phyloP scores from a whole-genome alignment of 2,888 invertebrate genomes.

The Machimus rusticus region DNA sequence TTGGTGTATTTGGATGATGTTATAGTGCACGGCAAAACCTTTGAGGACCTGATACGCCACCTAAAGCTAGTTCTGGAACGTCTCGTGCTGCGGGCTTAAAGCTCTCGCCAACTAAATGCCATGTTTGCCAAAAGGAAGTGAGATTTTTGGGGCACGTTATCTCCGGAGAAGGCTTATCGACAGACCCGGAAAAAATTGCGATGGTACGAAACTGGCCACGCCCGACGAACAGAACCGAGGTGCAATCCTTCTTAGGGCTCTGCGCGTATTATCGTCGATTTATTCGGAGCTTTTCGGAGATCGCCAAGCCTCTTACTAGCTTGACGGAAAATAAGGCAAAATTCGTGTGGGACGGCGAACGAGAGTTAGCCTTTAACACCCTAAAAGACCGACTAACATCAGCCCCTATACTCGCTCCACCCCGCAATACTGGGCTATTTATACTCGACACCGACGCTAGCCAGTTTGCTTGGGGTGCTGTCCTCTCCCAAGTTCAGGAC shows the following conservation, averaged over 20 bases:
- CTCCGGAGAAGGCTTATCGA: no score
- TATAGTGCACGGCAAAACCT: neutral
- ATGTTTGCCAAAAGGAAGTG: neutral
- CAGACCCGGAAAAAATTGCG: neutral
- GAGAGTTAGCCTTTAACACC: no score
- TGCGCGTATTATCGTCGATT: neutral
- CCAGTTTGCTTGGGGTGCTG: no score
- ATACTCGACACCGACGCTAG: no score
- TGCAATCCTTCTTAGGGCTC: neutral
- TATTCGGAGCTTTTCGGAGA: neutral
- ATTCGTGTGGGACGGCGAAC: no score
- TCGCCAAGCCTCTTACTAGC: no score
- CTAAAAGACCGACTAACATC: no score
- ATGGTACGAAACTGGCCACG: neutral
- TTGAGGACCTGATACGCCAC: neutral
- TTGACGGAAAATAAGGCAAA: no score
- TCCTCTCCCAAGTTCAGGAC: no score
- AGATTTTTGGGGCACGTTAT: neutral
- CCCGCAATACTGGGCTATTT: no score
- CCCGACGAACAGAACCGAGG: neutral
- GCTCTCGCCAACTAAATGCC: neutral
- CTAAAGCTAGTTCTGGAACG: neutral
- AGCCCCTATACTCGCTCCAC: no score
- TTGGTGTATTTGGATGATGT: no score
- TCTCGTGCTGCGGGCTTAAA: neutral